Conservation (phyloP, 2,888 invertebrate genomes). For the Penaeus monodon region DNA sequence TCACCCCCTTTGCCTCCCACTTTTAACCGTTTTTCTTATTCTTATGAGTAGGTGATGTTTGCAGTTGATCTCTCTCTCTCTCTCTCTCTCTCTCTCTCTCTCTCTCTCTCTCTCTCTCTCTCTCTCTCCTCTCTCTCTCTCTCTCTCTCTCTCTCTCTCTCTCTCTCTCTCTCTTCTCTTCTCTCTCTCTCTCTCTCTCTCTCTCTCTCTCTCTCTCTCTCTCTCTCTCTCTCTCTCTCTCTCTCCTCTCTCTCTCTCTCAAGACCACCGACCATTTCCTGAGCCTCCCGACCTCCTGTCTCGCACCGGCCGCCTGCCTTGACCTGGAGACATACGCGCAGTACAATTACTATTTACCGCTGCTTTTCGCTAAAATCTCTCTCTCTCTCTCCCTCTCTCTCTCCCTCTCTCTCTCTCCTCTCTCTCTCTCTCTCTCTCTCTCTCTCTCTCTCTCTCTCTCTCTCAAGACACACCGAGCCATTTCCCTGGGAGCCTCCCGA, state of each 20-base stretch:
- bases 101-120: neutral
- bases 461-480: too few species aligned
- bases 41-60: neutral
- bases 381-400: conserved; percentile 20
- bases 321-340: too few species aligned
- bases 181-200: neutral
- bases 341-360: too few species aligned
- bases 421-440: neutral
- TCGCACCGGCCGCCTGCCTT: too few species aligned
- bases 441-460: too few species aligned
- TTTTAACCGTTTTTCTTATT: neutral
- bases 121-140: neutral
- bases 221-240: neutral
- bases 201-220: too few species aligned
- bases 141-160: neutral
- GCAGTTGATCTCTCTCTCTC: neutral
- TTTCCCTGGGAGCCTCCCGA: too few species aligned
- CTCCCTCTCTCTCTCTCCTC: neutral
- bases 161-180: neutral
- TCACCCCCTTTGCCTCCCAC: neutral
- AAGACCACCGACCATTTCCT: neutral
- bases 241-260: neutral
- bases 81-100: neutral
- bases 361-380: too few species aligned
- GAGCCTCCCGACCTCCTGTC: too few species aligned